phyloP scores from a whole-genome alignment of 2,113 vertebrate genomes.

The Mesitornis unicolor region DNA sequence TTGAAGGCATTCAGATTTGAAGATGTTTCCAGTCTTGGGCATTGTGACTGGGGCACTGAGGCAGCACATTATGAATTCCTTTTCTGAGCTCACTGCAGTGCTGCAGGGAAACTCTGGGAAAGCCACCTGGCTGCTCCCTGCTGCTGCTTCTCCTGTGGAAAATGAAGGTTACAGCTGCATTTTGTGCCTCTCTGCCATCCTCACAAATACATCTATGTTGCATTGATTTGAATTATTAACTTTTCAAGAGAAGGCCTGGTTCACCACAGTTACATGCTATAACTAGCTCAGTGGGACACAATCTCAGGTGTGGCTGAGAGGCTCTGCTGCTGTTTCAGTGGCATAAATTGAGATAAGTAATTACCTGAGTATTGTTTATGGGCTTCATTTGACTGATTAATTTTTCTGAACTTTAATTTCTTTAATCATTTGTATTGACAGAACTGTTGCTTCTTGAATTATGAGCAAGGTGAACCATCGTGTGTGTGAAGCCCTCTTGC shows the following conservation, averaged over 20 bases:
- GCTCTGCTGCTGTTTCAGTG: not conserved
- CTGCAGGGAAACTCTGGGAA: not conserved
- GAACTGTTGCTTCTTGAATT: not conserved
- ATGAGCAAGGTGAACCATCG: not conserved
- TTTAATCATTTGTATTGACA: slow-evolving; percentile 14
- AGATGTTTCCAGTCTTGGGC: not conserved
- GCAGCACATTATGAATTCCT: not conserved
- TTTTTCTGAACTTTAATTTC: slow-evolving; percentile 3
- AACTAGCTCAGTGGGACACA: not conserved
- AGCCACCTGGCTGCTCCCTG: not conserved
- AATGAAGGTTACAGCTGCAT: not conserved
- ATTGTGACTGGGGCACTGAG: not conserved
- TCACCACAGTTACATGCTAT: not conserved
- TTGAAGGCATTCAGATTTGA: not conserved
- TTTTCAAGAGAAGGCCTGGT: not conserved
- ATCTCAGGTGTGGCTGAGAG: not conserved
- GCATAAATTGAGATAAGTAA: not conserved
- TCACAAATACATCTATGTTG: not conserved
- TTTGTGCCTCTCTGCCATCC: not conserved
- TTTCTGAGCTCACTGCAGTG: not conserved
- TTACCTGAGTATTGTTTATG: not conserved
- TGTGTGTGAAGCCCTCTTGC: not conserved
- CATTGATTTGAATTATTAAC: not conserved
- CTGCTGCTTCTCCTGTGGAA: not conserved
- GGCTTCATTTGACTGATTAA: not conserved